phyloP scores from a whole-genome alignment of 1,140 invertebrate species.

The Drosophila trapezifrons region DNA sequence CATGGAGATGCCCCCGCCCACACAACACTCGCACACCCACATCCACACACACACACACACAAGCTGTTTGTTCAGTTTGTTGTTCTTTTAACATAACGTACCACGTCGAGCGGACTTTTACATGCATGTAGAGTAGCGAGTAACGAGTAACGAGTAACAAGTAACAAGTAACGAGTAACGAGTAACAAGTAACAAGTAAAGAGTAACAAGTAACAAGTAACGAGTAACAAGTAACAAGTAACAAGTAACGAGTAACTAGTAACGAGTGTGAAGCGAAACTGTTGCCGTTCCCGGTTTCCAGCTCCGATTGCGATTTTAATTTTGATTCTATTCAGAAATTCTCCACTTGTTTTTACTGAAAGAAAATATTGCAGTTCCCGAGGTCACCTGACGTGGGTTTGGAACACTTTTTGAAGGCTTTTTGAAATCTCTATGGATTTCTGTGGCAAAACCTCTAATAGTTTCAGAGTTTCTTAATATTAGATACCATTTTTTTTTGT shows the following conservation, averaged over 20 bases:
- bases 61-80: slow-evolving; percentile 32
- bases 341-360: background rate
- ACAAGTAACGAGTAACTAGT: background rate
- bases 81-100: slow-evolving; percentile 28
- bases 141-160: slow-evolving; percentile 2
- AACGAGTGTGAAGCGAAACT: slow-evolving; percentile 1
- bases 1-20: slow-evolving; percentile 14
- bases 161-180: background rate
- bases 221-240: background rate
- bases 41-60: slow-evolving; percentile 4
- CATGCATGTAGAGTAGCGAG: background rate
- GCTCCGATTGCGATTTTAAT: background rate
- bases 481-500: background rate
- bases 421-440: background rate
- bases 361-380: background rate
- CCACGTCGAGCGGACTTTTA: slow-evolving; percentile 29
- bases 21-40: slow-evolving; percentile 11
- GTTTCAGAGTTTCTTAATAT: background rate
- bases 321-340: background rate
- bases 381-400: background rate
- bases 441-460: background rate
- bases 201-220: background rate
- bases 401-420: background rate
- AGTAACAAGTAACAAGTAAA: background rate
- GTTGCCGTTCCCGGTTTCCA: slow-evolving; percentile 25